phyloP scores from a whole-genome alignment of 2,113 vertebrate species.

The Synodontis membranacea region DNA sequence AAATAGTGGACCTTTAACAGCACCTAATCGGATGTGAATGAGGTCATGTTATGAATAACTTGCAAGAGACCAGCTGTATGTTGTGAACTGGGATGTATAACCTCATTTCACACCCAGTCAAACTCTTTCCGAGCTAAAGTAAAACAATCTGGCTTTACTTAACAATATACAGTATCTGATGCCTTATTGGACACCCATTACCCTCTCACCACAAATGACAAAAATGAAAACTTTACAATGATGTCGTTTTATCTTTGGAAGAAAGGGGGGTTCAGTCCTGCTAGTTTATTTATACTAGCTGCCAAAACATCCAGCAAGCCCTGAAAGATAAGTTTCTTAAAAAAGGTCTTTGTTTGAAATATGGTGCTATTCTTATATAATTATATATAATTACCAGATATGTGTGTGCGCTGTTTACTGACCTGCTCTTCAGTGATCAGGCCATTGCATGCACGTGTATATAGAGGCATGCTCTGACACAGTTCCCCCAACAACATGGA shows the following conservation, averaged over 20 bases:
- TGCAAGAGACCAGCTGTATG: background rate
- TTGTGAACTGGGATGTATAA: background rate
- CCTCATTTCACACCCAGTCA: background rate
- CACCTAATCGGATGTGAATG: background rate
- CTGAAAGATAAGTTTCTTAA: background rate
- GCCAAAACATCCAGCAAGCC: background rate
- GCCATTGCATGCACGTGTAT: slow-evolving; percentile 56
- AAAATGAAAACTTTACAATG: background rate
- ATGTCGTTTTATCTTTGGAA: background rate
- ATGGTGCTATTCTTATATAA: background rate
- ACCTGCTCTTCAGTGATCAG: slow-evolving; percentile 88
- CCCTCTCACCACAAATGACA: too few relatives aligned
- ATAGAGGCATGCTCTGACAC: slow-evolving; percentile 82
- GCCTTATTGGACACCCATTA: background rate
- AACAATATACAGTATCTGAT: background rate
- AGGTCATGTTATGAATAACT: background rate
- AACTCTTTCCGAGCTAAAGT: background rate
- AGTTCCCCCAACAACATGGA: slow-evolving; percentile 87
- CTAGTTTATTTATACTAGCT: background rate
- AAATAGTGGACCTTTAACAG: too few relatives aligned
- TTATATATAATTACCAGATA: background rate
- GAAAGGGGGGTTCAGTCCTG: background rate
- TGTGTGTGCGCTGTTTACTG: slow-evolving; percentile 41
- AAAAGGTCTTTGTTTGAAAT: background rate
- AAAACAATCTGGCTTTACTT: background rate